A percentile compares a stretch with the other conserved stretches of the same genome.
Evolutionary conservation across 2,888 invertebrate genomes (phyloP).

Genomic region (Hypsopygia costalis): DNA sequence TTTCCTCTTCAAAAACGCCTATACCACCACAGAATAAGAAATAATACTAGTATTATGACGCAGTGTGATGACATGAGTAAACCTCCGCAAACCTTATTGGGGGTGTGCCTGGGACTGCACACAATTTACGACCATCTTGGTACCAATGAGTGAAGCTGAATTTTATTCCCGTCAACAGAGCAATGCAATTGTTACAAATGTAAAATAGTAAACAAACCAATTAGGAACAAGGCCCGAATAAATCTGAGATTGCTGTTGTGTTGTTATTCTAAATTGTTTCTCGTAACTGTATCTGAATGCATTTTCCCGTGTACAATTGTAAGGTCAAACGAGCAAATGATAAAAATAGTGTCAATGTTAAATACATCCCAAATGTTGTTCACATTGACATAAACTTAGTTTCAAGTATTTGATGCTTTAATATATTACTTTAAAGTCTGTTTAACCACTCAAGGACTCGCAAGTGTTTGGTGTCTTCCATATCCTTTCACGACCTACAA

Average conservation of each 20-base stretch:
- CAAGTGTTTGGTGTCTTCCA: slow-evolving; percentile 45
- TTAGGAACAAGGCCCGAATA: slow-evolving; percentile 37
- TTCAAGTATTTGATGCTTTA: slow-evolving; percentile 7
- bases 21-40: too few relatives aligned
- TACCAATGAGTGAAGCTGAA: too few relatives aligned
- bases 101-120: too few relatives aligned
- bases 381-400: slow-evolving; percentile 8
- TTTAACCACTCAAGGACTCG: slow-evolving; percentile 48
- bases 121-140: too few relatives aligned
- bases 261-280: slow-evolving; percentile 33
- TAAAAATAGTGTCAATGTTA: slow-evolving; percentile 33
- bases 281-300: slow-evolving; percentile 22
- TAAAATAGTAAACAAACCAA: slow-evolving; percentile 24
- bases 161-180: too few relatives aligned
- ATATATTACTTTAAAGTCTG: slow-evolving; percentile 18
- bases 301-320: slow-evolving; percentile 41
- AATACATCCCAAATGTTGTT: slow-evolving; percentile 20
- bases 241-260: slow-evolving; percentile 27
- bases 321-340: slow-evolving; percentile 29
- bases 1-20: too few relatives aligned
- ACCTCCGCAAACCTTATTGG: too few relatives aligned
- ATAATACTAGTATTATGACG: too few relatives aligned
- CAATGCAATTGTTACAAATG: too few relatives aligned
- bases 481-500: slow-evolving; percentile 60
- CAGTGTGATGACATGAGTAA: too few relatives aligned